Evolutionary conservation across 2,888 invertebrate species (phyloP).

Genomic region (Petrolisthes cinctipes): DNA sequence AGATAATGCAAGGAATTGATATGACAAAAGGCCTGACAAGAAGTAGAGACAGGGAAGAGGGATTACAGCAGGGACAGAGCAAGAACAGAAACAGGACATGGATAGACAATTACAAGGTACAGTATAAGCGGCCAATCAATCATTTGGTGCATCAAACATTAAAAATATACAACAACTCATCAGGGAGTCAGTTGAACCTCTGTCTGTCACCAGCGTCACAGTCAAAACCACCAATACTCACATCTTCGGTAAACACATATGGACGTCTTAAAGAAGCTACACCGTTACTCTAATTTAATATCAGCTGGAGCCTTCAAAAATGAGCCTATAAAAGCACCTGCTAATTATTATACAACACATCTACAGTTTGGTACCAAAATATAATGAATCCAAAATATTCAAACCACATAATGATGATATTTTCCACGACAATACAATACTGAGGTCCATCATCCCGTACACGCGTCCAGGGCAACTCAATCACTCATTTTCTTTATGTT

Average conservation of each 20-base stretch:
- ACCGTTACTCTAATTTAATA: not conserved
- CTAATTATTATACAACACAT: not conserved
- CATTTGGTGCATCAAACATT: too few relatives aligned
- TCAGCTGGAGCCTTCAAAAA: not conserved
- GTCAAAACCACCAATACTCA: not conserved
- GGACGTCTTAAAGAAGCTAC: slow-evolving; percentile 4
- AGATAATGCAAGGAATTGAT: too few relatives aligned
- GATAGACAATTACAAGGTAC: not conserved
- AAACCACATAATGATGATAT: not conserved
- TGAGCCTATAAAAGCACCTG: slow-evolving; percentile 4
- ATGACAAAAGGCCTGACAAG: too few relatives aligned
- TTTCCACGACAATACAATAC: not conserved
- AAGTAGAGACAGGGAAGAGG: too few relatives aligned
- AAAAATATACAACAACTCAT: too few relatives aligned
- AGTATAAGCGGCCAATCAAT: not conserved
- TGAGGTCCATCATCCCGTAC: not conserved
- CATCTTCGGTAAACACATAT: not conserved
- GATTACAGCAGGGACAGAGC: too few relatives aligned
- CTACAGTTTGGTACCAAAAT: slow-evolving; percentile 11
- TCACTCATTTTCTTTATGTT: too few relatives aligned
- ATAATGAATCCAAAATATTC: not conserved
- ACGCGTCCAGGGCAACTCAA: too few relatives aligned
- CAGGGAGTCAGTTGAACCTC: too few relatives aligned
- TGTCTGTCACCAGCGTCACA: not conserved
- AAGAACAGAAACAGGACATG: too few relatives aligned